Evolutionary conservation across 2,888 invertebrate genomes (phyloP).

Genomic region (Nomada fabriciana): DNA sequence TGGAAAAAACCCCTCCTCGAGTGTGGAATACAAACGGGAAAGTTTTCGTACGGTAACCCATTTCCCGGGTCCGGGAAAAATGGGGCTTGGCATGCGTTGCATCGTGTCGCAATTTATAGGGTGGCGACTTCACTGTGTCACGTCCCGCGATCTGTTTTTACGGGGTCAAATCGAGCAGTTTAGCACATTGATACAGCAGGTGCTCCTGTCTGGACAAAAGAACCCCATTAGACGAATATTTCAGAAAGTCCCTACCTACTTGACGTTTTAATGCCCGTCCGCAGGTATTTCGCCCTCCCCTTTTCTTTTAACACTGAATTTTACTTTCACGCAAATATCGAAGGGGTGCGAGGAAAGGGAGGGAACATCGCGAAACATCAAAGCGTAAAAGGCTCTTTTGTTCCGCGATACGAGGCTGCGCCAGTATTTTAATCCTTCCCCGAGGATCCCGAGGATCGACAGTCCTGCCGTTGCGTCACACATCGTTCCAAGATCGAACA

Average conservation of each 20-base stretch:
- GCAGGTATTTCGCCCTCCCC: no score
- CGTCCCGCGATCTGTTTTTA: constrained; percentile 38
- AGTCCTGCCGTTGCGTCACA: constrained; percentile 68
- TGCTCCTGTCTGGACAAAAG: neutral
- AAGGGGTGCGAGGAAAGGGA: neutral
- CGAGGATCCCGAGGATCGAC: constrained; percentile 65
- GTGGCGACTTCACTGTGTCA: constrained; percentile 9
- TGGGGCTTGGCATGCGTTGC: constrained; percentile 57
- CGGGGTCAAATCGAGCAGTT: constrained; percentile 25
- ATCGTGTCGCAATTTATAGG: constrained; percentile 50
- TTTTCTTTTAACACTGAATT: neutral
- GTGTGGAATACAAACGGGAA: constrained; percentile 67
- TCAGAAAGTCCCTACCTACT: neutral
- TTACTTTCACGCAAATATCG: constrained; percentile 10
- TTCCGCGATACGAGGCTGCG: neutral
- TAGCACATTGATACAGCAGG: neutral
- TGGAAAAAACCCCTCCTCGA: constrained; percentile 50
- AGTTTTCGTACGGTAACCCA: constrained; percentile 69
- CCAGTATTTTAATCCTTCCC: constrained; percentile 59
- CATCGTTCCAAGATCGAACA: constrained; percentile 66
- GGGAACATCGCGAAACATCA: constrained; percentile 12
- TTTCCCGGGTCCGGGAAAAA: constrained; percentile 61
- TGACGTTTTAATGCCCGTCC: neutral
- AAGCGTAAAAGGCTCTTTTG: constrained; percentile 29
- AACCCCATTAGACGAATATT: neutral